Evolutionary conservation across 2,113 vertebrate genomes (phyloP), one percentile per base, ranked within the genome.

Genomic region (Eptatretus burgeri): DNA sequence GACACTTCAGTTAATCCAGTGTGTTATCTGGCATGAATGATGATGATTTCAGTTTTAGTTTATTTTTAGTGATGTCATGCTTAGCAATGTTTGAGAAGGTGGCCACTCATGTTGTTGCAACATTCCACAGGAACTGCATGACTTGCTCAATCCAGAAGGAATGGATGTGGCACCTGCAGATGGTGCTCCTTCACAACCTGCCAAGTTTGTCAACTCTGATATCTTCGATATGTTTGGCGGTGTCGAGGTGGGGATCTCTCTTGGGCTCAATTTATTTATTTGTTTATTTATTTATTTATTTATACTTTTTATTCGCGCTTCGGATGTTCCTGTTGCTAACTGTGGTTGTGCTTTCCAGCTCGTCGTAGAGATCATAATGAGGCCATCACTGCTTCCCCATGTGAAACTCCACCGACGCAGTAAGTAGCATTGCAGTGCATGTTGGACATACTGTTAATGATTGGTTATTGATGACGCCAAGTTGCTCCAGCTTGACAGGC

Each of bases 131-230:
- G 83, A 89, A 66, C 80, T 98, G 71, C 86, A 85, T 68, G 85
- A 88, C 14, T 79, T 93, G 19, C 83, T 98, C 17, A 94, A 88
- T 9, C 82, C 93, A 86, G 91, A 98, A 75, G 89, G 88, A 63
- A 91, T 98, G 85, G 81, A 82, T 62, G 93, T 85, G 77, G 86
- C 94, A 62, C 93, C 89, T 41, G 89, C 95, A 73, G 86, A 98
- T 67, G 71, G 86, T 75, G 79, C 91, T 76, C 77, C 80, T 20
- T 80, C 81, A 70, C 88, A 85, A 74, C 85, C 95, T 75, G 81
- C 81, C 68, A 82, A 81, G 64, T 96, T 83, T 63, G 85, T 89
- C 67, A 93, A 93, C 72, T 94, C 89, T 0, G 84, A 96, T 73
- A 89, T 84, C 1, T 98, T 98, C 76, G 89, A 94, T 68, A 78